Evolutionary conservation across 2,888 invertebrate species (phyloP), one percentile per base, ranked within the genome.

Genomic region (Tinea trinotella): DNA sequence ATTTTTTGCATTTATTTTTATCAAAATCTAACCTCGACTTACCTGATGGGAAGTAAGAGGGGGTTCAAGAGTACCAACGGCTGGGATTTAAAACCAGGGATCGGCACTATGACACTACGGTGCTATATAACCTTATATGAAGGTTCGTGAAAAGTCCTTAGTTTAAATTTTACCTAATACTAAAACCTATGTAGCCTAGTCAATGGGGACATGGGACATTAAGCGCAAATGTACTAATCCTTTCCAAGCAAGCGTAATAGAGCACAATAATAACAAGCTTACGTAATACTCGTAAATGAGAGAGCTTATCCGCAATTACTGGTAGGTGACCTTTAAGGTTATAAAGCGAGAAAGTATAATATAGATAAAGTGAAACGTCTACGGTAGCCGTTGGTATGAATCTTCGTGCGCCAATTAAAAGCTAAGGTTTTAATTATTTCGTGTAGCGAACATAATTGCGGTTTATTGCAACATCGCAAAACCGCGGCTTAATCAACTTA

Each of bases 381-480:
- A 40, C 40, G 13, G 40, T 40, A 40, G 52, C 19, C 20, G 20
- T 49, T 52, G 7, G 53, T 40, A 34, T 35, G 54, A 52, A 54
- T 48, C 55, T 62, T 57, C 56, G 58, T 55, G 55, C 61, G 59
- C 63, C 66, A 69, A 69, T 68, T 70, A 70, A 59, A 58, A 61
- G 59, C 56, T 56, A 57, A 56, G 58, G 58, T 61, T 58, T 64
- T 66, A 67, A 71, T 69, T 66, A 66, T 59, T 62, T 61, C 54
- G 60, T 61, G 54, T 50, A 61, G 64, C 61, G 60, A 63, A 64
- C 62, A 63, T 72, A 69, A 70, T 69, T 72, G 63, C 64, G 59
- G 68, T 70, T 67, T 67, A 72, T 68, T 66, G 64, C 64, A 58
- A 64, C 62, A 62, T 60, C 65, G 62, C 62, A 60, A 24, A 24